These are phyloP conservation scores for Orchestes rusci DNA, from an alignment of 2,888 invertebrate species.

Conservation along the genomic window DNA sequence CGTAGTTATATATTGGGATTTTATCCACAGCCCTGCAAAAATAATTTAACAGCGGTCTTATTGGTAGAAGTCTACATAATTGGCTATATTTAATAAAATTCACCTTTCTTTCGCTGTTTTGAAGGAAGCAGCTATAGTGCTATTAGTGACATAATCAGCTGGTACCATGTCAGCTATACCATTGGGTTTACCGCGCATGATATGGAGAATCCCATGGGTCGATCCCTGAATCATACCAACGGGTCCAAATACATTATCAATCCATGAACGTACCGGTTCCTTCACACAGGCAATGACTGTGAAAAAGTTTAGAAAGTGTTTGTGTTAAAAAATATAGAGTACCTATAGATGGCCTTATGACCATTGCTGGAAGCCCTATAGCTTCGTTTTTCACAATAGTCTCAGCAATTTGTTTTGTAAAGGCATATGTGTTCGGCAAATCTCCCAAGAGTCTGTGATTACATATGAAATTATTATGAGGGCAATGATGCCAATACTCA, in stretches of 20 bases:
- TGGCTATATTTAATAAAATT: background rate
- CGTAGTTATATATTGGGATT: conserved; percentile 10
- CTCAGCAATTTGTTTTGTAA: conserved; percentile 66
- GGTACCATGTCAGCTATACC: conserved; percentile 58
- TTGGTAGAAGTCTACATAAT: background rate
- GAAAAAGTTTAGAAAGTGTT: too few relatives aligned
- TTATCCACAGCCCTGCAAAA: background rate
- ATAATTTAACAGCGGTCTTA: too few relatives aligned
- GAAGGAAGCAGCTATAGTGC: conserved; percentile 47
- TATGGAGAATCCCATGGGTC: conserved; percentile 49
- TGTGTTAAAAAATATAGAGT: conserved; percentile 16
- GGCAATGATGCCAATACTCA: conserved; percentile 15
- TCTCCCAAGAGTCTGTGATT: conserved; percentile 42
- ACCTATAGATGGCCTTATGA: conserved; percentile 62
- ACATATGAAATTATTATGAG: background rate
- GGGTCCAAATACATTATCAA: conserved; percentile 69
- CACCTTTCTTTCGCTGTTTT: conserved; percentile 20
- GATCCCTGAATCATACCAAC: conserved; percentile 49
- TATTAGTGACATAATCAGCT: conserved; percentile 58
- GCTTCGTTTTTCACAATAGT: conserved; percentile 49
- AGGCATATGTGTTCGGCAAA: conserved; percentile 68
- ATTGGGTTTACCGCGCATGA: conserved; percentile 47
- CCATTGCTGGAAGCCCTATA: conserved; percentile 52
- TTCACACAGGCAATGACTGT: conserved; percentile 49
- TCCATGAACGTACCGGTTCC: conserved; percentile 61